Conservation (phyloP, 2,797 vertebrate genomes). For the Staurois parvus region DNA sequence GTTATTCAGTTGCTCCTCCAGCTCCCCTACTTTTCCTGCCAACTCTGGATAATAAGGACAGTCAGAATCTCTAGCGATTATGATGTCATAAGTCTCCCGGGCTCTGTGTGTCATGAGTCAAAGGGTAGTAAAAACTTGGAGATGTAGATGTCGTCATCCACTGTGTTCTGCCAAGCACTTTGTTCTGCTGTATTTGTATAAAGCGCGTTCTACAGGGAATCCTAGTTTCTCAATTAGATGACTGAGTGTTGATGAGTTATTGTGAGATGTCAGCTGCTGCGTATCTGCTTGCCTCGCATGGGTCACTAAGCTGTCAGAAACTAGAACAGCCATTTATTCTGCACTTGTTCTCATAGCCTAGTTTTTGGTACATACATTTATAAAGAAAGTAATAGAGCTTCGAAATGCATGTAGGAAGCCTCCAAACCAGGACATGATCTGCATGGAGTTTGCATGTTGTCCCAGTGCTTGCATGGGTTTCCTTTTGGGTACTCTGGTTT, state of each 20-base stretch:
- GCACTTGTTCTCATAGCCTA: not conserved
- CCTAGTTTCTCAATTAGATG: constrained; percentile 10
- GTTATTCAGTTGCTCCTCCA: not conserved
- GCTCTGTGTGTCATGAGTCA: not conserved
- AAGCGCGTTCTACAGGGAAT: constrained; percentile 1
- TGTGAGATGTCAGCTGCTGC: not conserved
- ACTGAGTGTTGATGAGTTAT: constrained; percentile 15
- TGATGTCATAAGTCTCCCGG: constrained; percentile 17
- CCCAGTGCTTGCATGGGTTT: no score
- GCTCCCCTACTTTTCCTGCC: constrained; percentile 11
- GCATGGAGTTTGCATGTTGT: no score
- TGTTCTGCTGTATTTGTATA: constrained; percentile 21
- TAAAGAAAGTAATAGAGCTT: not conserved
- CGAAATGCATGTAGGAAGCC: not conserved
- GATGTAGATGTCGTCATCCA: not conserved
- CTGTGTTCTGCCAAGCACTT: constrained; percentile 41
- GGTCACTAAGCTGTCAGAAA: not conserved
- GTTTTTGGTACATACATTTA: not conserved
- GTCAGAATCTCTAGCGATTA: not conserved
- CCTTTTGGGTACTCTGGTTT: no score
- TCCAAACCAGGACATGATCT: no score
- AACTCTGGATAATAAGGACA: not conserved
- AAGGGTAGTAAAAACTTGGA: constrained; percentile 7
- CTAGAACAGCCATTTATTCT: not conserved
- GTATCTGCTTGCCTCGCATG: not conserved